A percentile compares a stretch with the other conserved stretches of the same genome.
Conservation (phyloP, 2,113 vertebrate genomes). For the Sisor rabdophorus region DNA sequence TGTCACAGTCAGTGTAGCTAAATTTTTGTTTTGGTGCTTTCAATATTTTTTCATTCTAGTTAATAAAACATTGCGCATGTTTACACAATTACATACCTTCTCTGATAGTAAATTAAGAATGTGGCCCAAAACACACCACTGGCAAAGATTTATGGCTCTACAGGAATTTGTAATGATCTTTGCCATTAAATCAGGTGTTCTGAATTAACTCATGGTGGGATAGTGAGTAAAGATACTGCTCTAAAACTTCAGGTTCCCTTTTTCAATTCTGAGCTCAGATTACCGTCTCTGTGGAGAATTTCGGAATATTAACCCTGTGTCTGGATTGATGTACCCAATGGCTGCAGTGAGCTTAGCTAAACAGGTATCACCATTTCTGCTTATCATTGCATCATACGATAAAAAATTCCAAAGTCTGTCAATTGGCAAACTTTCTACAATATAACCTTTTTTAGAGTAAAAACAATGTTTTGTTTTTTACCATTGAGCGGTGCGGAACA, state of each 20-base stretch:
- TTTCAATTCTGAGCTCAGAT: not conserved
- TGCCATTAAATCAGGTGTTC: not conserved
- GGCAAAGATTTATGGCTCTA: not conserved
- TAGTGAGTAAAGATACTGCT: not conserved
- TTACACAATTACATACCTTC: not conserved
- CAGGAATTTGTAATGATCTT: not conserved
- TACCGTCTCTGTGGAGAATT: not conserved
- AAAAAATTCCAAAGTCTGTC: too few relatives aligned
- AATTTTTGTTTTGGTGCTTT: too few relatives aligned
- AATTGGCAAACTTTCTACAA: too few relatives aligned
- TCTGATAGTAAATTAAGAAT: not conserved
- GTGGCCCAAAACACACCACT: not conserved
- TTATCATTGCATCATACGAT: too few relatives aligned
- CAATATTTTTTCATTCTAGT: too few relatives aligned
- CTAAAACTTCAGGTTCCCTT: not conserved
- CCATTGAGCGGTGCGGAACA: too few relatives aligned
- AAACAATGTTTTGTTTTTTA: too few relatives aligned
- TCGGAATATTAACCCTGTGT: not conserved
- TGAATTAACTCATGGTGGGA: not conserved
- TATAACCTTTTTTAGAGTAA: too few relatives aligned
- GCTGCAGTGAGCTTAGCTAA: too few relatives aligned
- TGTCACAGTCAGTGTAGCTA: too few relatives aligned
- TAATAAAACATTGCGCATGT: too few relatives aligned
- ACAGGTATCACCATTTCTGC: too few relatives aligned
- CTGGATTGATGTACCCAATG: not conserved